Evolutionary conservation across 1,140 invertebrate species (phyloP).

Genomic region (Cotesia vestalis): DNA sequence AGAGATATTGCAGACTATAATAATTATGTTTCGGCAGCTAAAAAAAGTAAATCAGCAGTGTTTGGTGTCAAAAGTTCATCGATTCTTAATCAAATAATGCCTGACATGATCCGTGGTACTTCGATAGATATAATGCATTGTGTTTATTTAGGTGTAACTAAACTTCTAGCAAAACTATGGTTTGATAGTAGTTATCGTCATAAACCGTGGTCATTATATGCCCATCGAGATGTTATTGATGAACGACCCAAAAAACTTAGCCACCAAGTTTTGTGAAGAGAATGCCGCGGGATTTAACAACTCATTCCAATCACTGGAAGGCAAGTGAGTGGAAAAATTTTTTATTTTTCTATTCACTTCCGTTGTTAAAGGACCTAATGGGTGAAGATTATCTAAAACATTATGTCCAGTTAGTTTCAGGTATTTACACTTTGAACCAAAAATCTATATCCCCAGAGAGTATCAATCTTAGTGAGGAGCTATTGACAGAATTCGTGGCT

Average conservation of each 20-base stretch:
- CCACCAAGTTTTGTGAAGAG: constrained; percentile 37
- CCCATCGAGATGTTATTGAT: constrained; percentile 25
- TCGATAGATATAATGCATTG: constrained; percentile 28
- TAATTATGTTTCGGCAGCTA: constrained; percentile 29
- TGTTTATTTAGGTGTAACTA: constrained; percentile 16
- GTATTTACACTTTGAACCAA: constrained; percentile 34
- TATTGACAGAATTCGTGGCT: constrained; percentile 33
- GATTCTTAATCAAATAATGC: constrained; percentile 5
- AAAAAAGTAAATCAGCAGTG: constrained; percentile 15
- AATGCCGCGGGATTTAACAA: constrained; percentile 28
- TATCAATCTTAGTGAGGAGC: constrained; percentile 7
- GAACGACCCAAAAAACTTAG: constrained; percentile 22
- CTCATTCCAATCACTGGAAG: constrained; percentile 35
- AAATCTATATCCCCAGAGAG: constrained; percentile 32
- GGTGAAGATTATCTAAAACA: constrained; percentile 35
- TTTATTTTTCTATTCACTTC: constrained; percentile 31
- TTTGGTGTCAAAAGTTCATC: constrained; percentile 38
- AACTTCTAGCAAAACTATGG: constrained; percentile 17
- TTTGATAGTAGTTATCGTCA: constrained; percentile 25
- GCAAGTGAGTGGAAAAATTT: constrained; percentile 24
- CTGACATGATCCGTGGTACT: constrained; percentile 7
- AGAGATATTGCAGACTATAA: constrained; percentile 27
- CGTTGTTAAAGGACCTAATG: constrained; percentile 30
- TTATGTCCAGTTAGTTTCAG: constrained; percentile 38
- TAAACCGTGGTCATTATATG: constrained; percentile 18